These are phyloP conservation scores for Atta colombica DNA, from an alignment of 1,140 invertebrate species.

Conservation along the genomic window DNA sequence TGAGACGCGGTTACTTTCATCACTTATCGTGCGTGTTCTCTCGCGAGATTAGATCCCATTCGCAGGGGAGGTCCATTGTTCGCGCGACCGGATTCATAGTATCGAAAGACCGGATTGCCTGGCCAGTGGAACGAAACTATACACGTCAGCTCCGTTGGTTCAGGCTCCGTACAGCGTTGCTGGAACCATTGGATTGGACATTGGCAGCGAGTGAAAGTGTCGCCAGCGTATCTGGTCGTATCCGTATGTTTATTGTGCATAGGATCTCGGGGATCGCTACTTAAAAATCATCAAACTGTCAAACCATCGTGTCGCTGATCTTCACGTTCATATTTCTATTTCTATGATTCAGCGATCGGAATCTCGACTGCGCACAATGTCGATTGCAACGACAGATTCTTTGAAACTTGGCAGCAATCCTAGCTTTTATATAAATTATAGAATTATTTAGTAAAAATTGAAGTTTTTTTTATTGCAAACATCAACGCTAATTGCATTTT, in stretches of 20 bases:
- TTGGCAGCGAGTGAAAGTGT: slow-evolving; percentile 81
- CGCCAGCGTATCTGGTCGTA: slow-evolving; percentile 56
- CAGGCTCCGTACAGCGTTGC: slow-evolving; percentile 63
- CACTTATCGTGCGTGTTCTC: slow-evolving; percentile 5
- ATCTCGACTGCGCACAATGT: slow-evolving; percentile 6
- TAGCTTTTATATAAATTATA: background rate
- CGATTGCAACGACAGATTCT: background rate
- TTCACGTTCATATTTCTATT: slow-evolving; percentile 71
- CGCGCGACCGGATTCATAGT: slow-evolving; percentile 26
- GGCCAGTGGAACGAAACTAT: slow-evolving; percentile 67
- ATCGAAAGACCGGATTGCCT: slow-evolving; percentile 54
- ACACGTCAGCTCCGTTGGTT: slow-evolving; percentile 59
- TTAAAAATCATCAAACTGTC: slow-evolving; percentile 70
- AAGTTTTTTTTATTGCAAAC: background rate
- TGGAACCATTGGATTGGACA: slow-evolving; percentile 74
- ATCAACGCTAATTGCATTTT: background rate
- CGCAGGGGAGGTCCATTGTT: slow-evolving; percentile 42
- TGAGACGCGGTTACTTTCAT: background rate
- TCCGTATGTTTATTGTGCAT: slow-evolving; percentile 38
- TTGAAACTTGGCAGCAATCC: background rate
- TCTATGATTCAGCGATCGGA: slow-evolving; percentile 20
- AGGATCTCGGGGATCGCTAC: slow-evolving; percentile 21
- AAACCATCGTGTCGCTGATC: background rate
- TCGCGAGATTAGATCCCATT: slow-evolving; percentile 24
- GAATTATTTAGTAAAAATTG: background rate